Conservation (phyloP, 2,888 invertebrate genomes). For the Zeuzera pyrina region DNA sequence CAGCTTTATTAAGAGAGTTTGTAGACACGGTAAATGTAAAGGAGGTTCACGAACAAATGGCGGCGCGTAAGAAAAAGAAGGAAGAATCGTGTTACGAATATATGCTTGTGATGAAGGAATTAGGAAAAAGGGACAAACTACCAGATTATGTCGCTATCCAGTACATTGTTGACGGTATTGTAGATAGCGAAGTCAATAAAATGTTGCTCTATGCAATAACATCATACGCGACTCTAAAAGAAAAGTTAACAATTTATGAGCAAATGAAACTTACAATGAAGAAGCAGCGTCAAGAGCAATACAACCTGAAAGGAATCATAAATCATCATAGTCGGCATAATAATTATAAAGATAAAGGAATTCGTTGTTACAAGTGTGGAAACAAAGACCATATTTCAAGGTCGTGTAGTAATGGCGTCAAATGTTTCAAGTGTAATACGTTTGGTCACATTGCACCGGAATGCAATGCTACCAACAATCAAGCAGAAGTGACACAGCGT, state of each 20-base stretch:
- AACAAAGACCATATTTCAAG: slow-evolving; percentile 5
- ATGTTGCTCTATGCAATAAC: slow-evolving; percentile 16
- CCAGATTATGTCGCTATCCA: slow-evolving; percentile 19
- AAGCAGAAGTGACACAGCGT: no score
- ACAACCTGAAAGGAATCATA: no score
- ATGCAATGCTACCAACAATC: no score
- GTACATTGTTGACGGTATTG: slow-evolving; percentile 19
- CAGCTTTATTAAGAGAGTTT: no score
- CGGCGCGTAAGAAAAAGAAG: slow-evolving; percentile 10
- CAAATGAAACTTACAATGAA: no score
- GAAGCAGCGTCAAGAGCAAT: no score
- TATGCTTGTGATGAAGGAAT: slow-evolving; percentile 18
- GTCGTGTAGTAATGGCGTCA: slow-evolving; percentile 7
- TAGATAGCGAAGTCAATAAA: slow-evolving; percentile 15
- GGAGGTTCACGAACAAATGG: no score
- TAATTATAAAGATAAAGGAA: slow-evolving; percentile 10
- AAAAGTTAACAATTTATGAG: no score
- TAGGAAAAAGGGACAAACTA: slow-evolving; percentile 17
- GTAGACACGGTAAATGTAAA: no score
- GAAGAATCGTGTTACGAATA: slow-evolving; percentile 9
- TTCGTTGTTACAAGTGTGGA: slow-evolving; percentile 12
- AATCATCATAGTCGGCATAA: no score
- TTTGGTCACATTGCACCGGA: slow-evolving; percentile 10
- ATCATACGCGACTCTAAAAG: slow-evolving; percentile 12
- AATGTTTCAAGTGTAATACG: slow-evolving; percentile 14